phyloP scores from a whole-genome alignment of 2,113 vertebrate species.

The Parotia lawesii region DNA sequence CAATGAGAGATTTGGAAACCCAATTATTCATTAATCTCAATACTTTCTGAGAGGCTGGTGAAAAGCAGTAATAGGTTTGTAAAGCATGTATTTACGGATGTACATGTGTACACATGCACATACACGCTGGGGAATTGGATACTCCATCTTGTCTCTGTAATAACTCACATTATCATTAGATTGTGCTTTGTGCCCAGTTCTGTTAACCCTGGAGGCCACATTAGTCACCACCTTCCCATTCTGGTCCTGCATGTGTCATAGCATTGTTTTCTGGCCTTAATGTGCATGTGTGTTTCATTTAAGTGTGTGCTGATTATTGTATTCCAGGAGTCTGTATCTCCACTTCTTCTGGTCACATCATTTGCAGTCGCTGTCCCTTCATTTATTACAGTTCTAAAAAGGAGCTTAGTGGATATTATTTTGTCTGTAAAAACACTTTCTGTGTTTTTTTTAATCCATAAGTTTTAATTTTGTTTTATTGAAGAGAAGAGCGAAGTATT shows the following conservation, averaged over 20 bases:
- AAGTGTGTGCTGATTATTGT: neutral
- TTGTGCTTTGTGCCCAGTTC: neutral
- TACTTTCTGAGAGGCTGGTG: slow-evolving; percentile 16
- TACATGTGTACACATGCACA: neutral
- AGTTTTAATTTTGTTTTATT: neutral
- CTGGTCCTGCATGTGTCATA: neutral
- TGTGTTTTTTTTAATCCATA: accelerated
- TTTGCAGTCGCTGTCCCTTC: accelerated
- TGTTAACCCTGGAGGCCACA: neutral
- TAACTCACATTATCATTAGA: neutral
- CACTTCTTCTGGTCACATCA: neutral
- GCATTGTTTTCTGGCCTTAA: neutral
- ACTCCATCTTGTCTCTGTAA: neutral
- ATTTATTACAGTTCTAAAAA: neutral
- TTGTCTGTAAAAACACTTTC: neutral
- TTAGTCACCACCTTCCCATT: neutral
- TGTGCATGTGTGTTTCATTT: neutral
- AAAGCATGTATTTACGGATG: neutral
- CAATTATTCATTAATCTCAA: slow-evolving; percentile 59
- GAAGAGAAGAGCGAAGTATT: neutral
- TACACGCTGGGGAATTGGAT: neutral
- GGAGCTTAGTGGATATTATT: neutral
- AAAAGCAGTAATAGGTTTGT: slow-evolving; percentile 43
- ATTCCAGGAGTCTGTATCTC: accelerated
- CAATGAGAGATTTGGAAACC: slow-evolving; percentile 50